phyloP scores from a whole-genome alignment of 2,888 invertebrate genomes.

The Oscheius sp. region DNA sequence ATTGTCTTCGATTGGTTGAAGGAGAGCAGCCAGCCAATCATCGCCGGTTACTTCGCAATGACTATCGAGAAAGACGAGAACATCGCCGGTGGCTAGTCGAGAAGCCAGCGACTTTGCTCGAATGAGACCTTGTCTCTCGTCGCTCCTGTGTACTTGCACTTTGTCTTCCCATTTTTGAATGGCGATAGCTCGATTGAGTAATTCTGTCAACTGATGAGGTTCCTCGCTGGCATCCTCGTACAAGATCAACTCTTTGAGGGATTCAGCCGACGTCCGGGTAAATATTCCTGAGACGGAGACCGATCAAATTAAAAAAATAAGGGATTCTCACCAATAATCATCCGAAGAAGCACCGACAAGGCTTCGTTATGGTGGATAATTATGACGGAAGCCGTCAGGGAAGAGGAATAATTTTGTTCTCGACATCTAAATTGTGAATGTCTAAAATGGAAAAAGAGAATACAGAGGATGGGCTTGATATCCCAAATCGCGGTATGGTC shows the following conservation, averaged over 20 bases:
- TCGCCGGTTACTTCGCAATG: slow-evolving; percentile 92
- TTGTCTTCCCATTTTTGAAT: slow-evolving; percentile 48
- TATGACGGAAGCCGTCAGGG: slow-evolving; percentile 79
- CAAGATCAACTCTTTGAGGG: slow-evolving; percentile 72
- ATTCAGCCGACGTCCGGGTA: slow-evolving; percentile 59
- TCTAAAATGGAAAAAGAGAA: neutral
- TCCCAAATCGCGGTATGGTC: slow-evolving; percentile 84
- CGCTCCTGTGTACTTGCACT: slow-evolving; percentile 48
- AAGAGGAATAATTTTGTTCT: neutral
- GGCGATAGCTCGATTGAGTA: slow-evolving; percentile 60
- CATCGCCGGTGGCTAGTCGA: slow-evolving; percentile 88
- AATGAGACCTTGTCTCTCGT: slow-evolving; percentile 56
- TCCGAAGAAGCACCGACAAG: slow-evolving; percentile 90
- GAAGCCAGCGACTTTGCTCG: slow-evolving; percentile 83
- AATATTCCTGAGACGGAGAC: slow-evolving; percentile 45
- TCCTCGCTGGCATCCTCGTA: slow-evolving; percentile 72
- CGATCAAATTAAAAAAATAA: neutral
- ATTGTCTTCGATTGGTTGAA: slow-evolving; percentile 85
- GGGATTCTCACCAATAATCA: slow-evolving; percentile 57
- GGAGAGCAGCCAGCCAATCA: slow-evolving; percentile 95
- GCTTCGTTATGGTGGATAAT: slow-evolving; percentile 99
- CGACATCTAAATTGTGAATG: slow-evolving; percentile 16
- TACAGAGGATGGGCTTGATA: slow-evolving; percentile 87
- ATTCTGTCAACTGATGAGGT: slow-evolving; percentile 46
- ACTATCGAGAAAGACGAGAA: slow-evolving; percentile 94